Evolutionary conservation across 2,113 vertebrate species (phyloP), one percentile per base, ranked within the genome.

Genomic region (Epinephelus moara): DNA sequence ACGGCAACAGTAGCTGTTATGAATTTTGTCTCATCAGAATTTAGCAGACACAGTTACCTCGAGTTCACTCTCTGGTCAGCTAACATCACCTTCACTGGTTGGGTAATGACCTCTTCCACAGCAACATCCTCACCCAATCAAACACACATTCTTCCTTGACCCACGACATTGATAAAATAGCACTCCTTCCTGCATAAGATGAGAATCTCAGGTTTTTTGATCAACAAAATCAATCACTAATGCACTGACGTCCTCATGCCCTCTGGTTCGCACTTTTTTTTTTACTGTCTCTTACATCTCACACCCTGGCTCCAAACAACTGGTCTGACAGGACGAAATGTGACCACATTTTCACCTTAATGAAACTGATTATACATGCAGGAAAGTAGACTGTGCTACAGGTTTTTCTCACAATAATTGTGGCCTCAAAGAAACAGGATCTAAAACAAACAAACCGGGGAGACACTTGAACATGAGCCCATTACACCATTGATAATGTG

Each of bases 381-480:
- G 45, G 12, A 18, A 80, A 76, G 60, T 21, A 78, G 30, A 71
- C 30, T 57, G 25, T 45, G 55, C 27, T 8, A 21, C 10, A 33
- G 45, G 4, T 49, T 70, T 66, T 30, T 30, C 17, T 64, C 15
- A 4, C 25, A 42, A 59, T 59, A 45, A 47, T 63, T 75, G 55
- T 63, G 33, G 33, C 55, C 45, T 42, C 19, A 18, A 57, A 70
- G 37, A 66, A 82, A 72, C 53, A 68, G 7, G 62, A 81, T 72
- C 47, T 60, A 19, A 37, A 30, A 8, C 55, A 81, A 79, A 84
- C 61, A 70, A 69, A 61, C 27, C 75, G 74, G n/a, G 70, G 42
- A 81, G 56, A 59, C 67, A 66, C 84, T 86, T 84, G 62, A 79
- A 76, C 84, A 82, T 78, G 67, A 84, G 53, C 21, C 70, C 76